Conservation (phyloP, 2,797 vertebrate species). For the Sylvia borin region DNA sequence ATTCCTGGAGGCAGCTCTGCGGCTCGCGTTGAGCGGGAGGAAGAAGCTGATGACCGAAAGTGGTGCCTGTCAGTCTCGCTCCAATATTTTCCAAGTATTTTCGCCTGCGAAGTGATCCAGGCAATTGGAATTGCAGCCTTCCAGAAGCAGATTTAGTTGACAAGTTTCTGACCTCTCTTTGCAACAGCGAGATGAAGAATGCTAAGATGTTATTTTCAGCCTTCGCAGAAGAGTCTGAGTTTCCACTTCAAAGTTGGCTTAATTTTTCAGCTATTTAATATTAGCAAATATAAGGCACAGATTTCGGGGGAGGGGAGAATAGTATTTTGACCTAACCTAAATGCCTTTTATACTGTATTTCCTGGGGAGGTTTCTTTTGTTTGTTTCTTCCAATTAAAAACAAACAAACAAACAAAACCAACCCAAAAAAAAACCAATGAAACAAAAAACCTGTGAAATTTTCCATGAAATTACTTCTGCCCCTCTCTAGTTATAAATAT, state of each 20-base stretch:
- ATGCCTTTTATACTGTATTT: not conserved
- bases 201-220: constrained; percentile 33
- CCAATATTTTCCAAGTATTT: constrained; percentile 3
- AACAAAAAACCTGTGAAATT: not conserved
- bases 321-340: not conserved
- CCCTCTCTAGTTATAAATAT: not conserved
- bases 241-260: constrained; percentile 36
- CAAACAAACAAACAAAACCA: not conserved
- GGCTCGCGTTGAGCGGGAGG: not conserved
- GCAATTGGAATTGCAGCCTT: not conserved
- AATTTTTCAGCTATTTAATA: constrained; percentile 33
- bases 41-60: not conserved
- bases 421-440: no score
- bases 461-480: not conserved
- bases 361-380: not conserved
- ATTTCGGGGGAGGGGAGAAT: not conserved
- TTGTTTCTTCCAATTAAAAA: not conserved
- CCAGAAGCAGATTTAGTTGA: constrained; percentile 26
- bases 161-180: constrained; percentile 52
- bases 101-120: not conserved
- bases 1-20: constrained; percentile 2
- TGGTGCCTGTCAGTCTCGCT: not conserved
- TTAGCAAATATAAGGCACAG: not conserved
- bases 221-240: not conserved
- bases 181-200: not conserved